These are phyloP conservation scores for Hylomyscus alleni DNA, from an alignment of 2,797 vertebrate genomes.

Conservation along the genomic window DNA sequence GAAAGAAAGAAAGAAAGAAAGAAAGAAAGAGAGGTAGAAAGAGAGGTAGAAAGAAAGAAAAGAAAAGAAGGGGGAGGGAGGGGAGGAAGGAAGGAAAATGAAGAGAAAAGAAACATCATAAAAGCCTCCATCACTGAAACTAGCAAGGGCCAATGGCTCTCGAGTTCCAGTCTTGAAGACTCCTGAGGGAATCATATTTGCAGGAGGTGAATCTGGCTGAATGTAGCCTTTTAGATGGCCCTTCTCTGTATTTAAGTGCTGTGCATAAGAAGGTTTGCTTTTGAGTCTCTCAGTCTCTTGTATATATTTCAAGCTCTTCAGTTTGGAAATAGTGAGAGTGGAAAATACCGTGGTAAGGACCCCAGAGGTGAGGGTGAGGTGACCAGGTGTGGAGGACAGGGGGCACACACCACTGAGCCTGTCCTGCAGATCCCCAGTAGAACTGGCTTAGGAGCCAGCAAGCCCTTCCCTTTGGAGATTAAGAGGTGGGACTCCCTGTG, in stretches of 20 bases:
- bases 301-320: background rate
- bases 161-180: background rate
- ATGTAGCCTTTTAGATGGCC: background rate
- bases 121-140: background rate
- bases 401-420: background rate
- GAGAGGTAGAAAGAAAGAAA: background rate
- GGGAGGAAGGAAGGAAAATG: background rate
- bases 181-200: background rate
- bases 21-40: rapidly evolving
- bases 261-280: background rate
- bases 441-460: background rate
- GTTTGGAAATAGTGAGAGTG: background rate
- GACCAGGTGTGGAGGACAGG: background rate
- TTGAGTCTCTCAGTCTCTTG: background rate
- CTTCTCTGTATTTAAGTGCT: background rate
- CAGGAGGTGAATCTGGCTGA: background rate
- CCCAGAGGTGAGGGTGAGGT: background rate
- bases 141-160: background rate
- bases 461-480: background rate
- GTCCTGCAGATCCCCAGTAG: too few species aligned
- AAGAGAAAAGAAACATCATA: background rate
- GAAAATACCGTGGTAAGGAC: background rate
- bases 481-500: background rate
- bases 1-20: background rate
- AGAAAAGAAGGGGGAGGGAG: rapidly evolving